These are phyloP conservation scores for Corythornis madagascariensis DNA, from an alignment of 2,113 vertebrate genomes.

Conservation along the genomic window DNA sequence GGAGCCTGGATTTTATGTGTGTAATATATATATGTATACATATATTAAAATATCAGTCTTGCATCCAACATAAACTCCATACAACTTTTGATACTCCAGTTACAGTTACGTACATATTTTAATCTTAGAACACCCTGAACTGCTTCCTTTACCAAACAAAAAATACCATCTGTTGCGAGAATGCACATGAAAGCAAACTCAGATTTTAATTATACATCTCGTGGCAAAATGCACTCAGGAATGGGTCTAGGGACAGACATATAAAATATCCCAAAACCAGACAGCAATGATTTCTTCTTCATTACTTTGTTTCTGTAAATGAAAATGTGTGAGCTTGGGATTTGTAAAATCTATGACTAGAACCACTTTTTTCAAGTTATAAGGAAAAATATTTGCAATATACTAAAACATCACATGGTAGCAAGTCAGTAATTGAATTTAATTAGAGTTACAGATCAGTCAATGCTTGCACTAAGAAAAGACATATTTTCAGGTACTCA, in stretches of 20 bases:
- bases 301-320: constrained; percentile 42
- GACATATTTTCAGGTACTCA: constrained; percentile 39
- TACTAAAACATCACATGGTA: constrained; percentile 20
- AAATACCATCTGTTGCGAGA: constrained; percentile 71
- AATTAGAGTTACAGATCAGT: constrained; percentile 53
- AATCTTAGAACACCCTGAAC: constrained; percentile 70
- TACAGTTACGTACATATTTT: constrained; percentile 63
- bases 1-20: background rate
- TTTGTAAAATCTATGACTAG: constrained; percentile 32
- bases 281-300: constrained; percentile 46
- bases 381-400: constrained; percentile 43
- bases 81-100: constrained; percentile 49
- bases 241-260: constrained; percentile 34
- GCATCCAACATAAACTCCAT: constrained; percentile 43
- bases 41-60: background rate
- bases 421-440: constrained; percentile 29
- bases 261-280: constrained; percentile 39
- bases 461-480: constrained; percentile 23
- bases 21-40: background rate
- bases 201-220: constrained; percentile 69
- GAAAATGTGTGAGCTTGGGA: constrained; percentile 19
- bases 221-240: constrained; percentile 51
- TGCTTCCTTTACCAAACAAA: constrained; percentile 67
- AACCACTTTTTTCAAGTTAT: constrained; percentile 20
- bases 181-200: constrained; percentile 63